Evolutionary conservation across 1,140 invertebrate species (phyloP), one percentile per base, ranked within the genome.

Genomic region (Drosophila eugracilis): DNA sequence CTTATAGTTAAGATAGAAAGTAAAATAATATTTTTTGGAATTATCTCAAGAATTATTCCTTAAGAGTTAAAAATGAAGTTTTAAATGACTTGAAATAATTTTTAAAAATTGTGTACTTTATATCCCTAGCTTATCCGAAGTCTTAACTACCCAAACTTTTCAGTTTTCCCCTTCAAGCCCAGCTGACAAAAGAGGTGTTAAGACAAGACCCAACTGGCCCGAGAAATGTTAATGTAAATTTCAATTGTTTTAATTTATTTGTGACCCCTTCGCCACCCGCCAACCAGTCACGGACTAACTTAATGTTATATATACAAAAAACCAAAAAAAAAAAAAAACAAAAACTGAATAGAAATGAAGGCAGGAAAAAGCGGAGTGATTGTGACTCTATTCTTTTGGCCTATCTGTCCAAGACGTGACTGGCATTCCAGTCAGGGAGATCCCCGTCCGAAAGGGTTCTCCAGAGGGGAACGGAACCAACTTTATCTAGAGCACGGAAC

Each of bases 171-270:
- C 14, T 4, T 2, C 7, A 9, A 22, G 15, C 53, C 6, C 41
- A 70, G 14, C 49, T 69, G 32, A 41, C 36, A 55, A 36, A 45
- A 66, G 15, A 67, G 34, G 53, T 74, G 48, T 44, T 44, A 49
- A 59, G 48, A 41, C 39, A 52, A 21, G 28, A 12, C 39, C 14
- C 21, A 19, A 14, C 19, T 7, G 49, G n/a, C n/a, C 28, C 26
- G 19, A 34, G 39, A 42, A 75, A 67, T 75, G 73, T 66, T 75
- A 53, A 75, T 75, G 52, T 75, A 54, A 67, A 75, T 75, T 75
- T 75, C 71, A 75, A 75, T 67, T 75, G 73, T 75, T 75, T 75
- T 75, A 75, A 75, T 75, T 75, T 75, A 75, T 75, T 67, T 75
- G 52, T 53, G 42, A 55, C 48, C 70, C 67, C 36, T 32, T 55